phyloP scores from a whole-genome alignment of 2,888 invertebrate species.

The Chesias legatella region DNA sequence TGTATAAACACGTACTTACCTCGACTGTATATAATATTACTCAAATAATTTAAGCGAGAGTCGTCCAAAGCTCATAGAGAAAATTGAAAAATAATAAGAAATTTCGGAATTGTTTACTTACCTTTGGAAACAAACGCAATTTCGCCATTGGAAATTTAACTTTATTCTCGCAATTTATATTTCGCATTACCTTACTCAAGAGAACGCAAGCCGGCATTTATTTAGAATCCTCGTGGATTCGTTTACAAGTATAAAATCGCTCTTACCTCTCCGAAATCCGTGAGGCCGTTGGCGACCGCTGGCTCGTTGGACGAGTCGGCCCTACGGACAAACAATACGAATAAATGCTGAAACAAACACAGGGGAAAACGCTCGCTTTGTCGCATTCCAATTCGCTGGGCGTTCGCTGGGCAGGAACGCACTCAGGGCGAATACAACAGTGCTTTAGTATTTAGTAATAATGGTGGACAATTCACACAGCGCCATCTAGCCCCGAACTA shows the following conservation, averaged over 20 bases:
- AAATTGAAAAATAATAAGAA: too few relatives aligned
- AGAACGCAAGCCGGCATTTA: not conserved
- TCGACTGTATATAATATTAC: too few relatives aligned
- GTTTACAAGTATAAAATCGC: conserved; percentile 14
- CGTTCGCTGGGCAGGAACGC: not conserved
- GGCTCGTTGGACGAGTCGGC: conserved; percentile 78
- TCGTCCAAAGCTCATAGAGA: too few relatives aligned
- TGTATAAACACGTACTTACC: too few relatives aligned
- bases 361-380: conserved; percentile 38
- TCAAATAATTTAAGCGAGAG: too few relatives aligned
- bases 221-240: too few relatives aligned
- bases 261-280: conserved; percentile 77
- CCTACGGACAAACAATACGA: conserved; percentile 62
- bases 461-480: too few relatives aligned
- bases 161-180: too few relatives aligned
- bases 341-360: conserved; percentile 53
- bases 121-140: conserved; percentile 2
- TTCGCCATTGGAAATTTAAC: conserved; percentile 11
- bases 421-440: not conserved
- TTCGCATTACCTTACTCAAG: too few relatives aligned
- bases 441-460: too few relatives aligned
- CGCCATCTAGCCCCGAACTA: too few relatives aligned
- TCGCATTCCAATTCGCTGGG: conserved; percentile 21
- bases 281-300: conserved; percentile 69
- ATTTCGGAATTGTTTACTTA: too few relatives aligned